A percentile compares a stretch with the other conserved stretches of the same genome.
Conservation (phyloP, 2,888 invertebrate genomes). For the Boloria selene region DNA sequence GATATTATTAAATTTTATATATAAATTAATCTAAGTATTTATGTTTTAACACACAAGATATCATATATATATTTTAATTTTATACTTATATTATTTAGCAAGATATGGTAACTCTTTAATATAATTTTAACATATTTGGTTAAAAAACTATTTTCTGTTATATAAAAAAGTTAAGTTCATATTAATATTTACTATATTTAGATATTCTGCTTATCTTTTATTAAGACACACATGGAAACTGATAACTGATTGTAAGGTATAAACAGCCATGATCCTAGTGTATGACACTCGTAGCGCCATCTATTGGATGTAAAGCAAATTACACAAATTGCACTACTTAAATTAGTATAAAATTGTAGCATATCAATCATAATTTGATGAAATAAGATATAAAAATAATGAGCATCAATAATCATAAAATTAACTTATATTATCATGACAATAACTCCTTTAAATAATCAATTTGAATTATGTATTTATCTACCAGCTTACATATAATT, state of each 20-base stretch:
- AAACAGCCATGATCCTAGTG: not conserved
- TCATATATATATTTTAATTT: too few species aligned
- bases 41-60: too few species aligned
- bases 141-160: too few species aligned
- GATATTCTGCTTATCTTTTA: too few species aligned
- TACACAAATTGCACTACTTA: slow-evolving; percentile 3
- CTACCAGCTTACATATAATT: not conserved
- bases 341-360: not conserved
- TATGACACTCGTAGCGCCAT: slow-evolving; percentile 30
- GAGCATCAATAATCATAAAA: not conserved
- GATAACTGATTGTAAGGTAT: not conserved
- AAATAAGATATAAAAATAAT: not conserved
- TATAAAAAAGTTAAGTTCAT: too few species aligned
- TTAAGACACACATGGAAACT: too few species aligned
- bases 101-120: too few species aligned
- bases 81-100: too few species aligned
- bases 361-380: not conserved
- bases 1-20: too few species aligned
- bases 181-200: too few species aligned
- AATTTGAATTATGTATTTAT: not conserved
- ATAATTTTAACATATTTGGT: too few species aligned
- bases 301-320: slow-evolving; percentile 29
- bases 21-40: too few species aligned
- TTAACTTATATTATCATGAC: not conserved
- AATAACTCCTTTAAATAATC: not conserved